Base-by-base conservation (phyloP, 2,888 invertebrate species). In the Tipula vernalis region DNA sequence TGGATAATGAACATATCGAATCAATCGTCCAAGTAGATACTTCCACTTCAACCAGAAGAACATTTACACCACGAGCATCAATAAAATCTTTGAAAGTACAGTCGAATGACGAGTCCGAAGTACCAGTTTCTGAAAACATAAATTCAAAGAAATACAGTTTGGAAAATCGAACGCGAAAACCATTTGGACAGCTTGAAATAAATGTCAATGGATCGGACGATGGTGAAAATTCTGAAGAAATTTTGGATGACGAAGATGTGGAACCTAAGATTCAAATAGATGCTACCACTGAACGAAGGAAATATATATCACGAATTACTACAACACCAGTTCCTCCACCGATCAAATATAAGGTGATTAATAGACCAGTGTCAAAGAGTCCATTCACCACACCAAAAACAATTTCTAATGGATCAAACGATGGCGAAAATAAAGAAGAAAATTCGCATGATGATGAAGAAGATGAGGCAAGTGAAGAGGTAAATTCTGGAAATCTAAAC, bases 191-290 rank as follows among this genome's bases (percentile, higher is more conserved):
- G 71, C 2, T 4, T 3, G 51, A 51, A 51, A 15, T 51, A n/a
- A 51, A 10, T 51, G n/a, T n/a, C 8, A 51, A 4, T 15, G 8
- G 4, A 71, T 8, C 71, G 2, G 28, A 71, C 10, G 28, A 71
- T 18, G 71, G 5, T 0, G 87, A 87, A 39, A 28, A 2, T 71
- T 28, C 71, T 18, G 71, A 71, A 2, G 28, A 71, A 71, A 2
- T 3, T 28, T 10, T 8, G 5, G 71, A 28, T 3, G 71, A 71
- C 28, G 71, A 28, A 71, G 87, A 87, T 2, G 87, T 88, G 86
- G 85, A 86, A 41, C 71, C 12, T 8, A 71, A 28, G 0, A 18
- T 10, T 71, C 71, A 28, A 28, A 71, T 28, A 28, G 71, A 71
- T 71, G 71, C 18, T 2, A 10, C 28, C 5, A 71, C 71, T 10